phyloP scores from a whole-genome alignment of 2,888 invertebrate genomes.

The Plagodis pulveraria region DNA sequence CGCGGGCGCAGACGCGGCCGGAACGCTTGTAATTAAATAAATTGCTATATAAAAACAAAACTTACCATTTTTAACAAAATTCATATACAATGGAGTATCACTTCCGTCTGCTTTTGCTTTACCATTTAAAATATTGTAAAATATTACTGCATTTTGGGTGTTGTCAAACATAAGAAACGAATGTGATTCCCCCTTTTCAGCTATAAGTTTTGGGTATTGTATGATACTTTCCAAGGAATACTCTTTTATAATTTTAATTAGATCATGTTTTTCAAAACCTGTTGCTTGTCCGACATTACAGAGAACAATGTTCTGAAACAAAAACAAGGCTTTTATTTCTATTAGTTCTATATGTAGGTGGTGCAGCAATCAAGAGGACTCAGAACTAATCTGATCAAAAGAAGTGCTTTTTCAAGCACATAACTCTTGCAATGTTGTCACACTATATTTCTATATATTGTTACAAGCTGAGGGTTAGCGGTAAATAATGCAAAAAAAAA shows the following conservation, averaged over 20 bases:
- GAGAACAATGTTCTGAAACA: conserved; percentile 87
- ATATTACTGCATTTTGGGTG: conserved; percentile 77
- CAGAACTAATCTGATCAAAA: too few relatives aligned
- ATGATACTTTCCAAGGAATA: conserved; percentile 76
- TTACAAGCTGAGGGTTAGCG: too few relatives aligned
- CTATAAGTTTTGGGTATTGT: conserved; percentile 84
- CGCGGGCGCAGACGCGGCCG: too few relatives aligned
- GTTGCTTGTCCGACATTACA: conserved; percentile 95
- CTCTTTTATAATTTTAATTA: conserved; percentile 84
- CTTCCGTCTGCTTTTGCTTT: conserved; percentile 82
- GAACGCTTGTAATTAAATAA: too few relatives aligned
- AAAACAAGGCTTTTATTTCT: background rate
- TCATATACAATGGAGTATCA: conserved; percentile 87
- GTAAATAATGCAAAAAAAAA: too few relatives aligned
- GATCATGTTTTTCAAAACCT: conserved; percentile 87
- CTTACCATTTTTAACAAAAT: conserved; percentile 86
- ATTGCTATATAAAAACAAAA: too few relatives aligned
- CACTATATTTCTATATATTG: too few relatives aligned
- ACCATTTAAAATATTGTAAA: conserved; percentile 87
- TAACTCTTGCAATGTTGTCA: too few relatives aligned
- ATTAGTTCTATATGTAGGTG: too few relatives aligned
- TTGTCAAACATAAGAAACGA: conserved; percentile 88
- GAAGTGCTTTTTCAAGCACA: too few relatives aligned
- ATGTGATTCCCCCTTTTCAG: conserved; percentile 92
- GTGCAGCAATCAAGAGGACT: too few relatives aligned